Evolutionary conservation across 2,888 invertebrate species (phyloP).

Genomic region (Dexiosoma caninum): DNA sequence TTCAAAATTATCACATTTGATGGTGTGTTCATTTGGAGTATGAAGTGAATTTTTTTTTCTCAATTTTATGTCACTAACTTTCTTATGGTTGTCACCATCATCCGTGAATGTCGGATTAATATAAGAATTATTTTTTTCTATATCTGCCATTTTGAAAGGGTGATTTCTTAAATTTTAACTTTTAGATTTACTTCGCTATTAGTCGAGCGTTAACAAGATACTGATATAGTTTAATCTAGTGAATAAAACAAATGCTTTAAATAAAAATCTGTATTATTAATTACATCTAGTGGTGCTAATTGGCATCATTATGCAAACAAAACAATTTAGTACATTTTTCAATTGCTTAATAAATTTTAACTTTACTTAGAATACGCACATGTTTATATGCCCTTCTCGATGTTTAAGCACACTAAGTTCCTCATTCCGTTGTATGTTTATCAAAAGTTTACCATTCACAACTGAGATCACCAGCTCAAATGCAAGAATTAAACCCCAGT

Average conservation of each 20-base stretch:
- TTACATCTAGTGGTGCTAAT: conserved; percentile 17
- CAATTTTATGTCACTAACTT: conserved; percentile 28
- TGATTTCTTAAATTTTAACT: neutral
- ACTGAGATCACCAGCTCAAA: too few species aligned
- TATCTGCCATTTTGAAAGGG: neutral
- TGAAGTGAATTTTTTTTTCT: neutral
- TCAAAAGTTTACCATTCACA: too few species aligned
- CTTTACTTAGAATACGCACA: neutral
- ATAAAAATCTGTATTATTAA: neutral
- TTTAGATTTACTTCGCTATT: neutral
- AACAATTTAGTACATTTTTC: too few species aligned
- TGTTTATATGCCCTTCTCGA: neutral
- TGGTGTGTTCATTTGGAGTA: neutral
- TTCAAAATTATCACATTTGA: conserved; percentile 9
- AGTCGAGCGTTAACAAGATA: neutral
- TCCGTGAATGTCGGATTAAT: conserved; percentile 9
- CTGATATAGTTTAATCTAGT: conserved; percentile 7
- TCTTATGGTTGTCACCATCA: neutral
- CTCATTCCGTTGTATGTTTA: too few species aligned
- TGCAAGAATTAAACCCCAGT: too few species aligned
- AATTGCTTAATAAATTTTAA: too few species aligned
- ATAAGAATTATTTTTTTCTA: neutral
- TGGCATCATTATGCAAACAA: neutral
- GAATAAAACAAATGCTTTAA: neutral
- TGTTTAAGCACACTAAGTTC: too few species aligned